Percentiles rank a stretch among this genome's conserved stretches.
Conservation (phyloP, 1,140 invertebrate genomes). For the Drosophila dunni region DNA sequence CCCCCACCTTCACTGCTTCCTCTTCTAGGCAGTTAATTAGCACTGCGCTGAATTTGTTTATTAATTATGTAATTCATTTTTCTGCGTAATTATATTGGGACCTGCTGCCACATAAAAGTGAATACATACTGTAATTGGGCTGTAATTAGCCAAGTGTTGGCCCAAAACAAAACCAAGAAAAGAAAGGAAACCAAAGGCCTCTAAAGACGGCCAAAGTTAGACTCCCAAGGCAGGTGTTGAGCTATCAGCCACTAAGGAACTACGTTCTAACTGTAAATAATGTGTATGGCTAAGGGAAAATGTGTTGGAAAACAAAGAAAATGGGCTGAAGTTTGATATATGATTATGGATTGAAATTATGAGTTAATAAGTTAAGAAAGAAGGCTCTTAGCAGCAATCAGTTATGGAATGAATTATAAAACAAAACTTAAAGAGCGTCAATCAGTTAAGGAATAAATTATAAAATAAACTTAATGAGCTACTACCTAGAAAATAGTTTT, state of each 20-base stretch:
- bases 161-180: slow-evolving; percentile 1
- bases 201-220: neutral
- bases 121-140: slow-evolving; percentile 49
- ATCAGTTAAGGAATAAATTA: too few relatives aligned
- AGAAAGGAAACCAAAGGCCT: too few relatives aligned
- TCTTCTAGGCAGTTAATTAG: slow-evolving; percentile 45
- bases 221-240: slow-evolving; percentile 28
- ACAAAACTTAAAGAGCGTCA: too few relatives aligned
- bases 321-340: neutral
- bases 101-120: slow-evolving; percentile 47
- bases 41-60: slow-evolving; percentile 57
- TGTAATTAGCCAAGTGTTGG: slow-evolving; percentile 51
- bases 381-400: too few relatives aligned
- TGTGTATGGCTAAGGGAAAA: slow-evolving; percentile 12
- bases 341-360: too few relatives aligned
- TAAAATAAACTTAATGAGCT: too few relatives aligned
- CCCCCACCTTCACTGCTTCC: neutral
- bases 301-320: neutral
- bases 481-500: too few relatives aligned
- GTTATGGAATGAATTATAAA: too few relatives aligned
- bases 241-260: slow-evolving; percentile 21
- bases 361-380: too few relatives aligned
- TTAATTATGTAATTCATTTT: slow-evolving; percentile 63
- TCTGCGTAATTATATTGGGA: slow-evolving; percentile 57
- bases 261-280: neutral